Base-by-base conservation (phyloP, 2,113 vertebrate species). In the Terrapene triunguis region DNA sequence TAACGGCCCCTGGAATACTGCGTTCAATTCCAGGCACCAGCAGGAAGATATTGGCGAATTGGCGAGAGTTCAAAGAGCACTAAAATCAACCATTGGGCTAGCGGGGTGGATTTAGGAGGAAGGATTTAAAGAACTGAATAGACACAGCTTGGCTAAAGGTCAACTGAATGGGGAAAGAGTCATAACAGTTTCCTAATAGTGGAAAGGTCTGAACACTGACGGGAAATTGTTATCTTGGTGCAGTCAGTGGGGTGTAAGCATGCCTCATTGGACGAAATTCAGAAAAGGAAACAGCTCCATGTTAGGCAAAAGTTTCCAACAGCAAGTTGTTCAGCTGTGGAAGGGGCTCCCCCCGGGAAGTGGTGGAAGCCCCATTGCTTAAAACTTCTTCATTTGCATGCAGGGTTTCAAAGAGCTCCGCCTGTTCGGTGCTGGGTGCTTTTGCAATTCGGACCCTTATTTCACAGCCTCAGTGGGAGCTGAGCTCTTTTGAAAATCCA, bases 61-160 rank as follows among this genome's bases (percentile, higher is more conserved):
- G 96, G 93, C 53, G 0, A 1, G 0, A 0, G 80, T 47, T 92
- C 94, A 81, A 22, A 3, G 88, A 94, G 59, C 69, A 76, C 92
- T 96, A 92, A 88, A 91, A 89, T 55, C 14, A 50, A 85, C 89
- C 92, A 87, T 53, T 95, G 96, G 65, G 35, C 19, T 38, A n/a
- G 19, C 19, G 17, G 19, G 19, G 19, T 72, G 38, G 35, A 72
- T 72, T 21, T 38, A 38, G n/a, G 92, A 94, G 95, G 94, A 97
- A 87, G 87, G 95, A 96, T 94, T 96, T 90, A 93, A 92, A 2
- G 9, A 89, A 86, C 83, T 95, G 91, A 95, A 90, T 86, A 0
- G 53, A 79, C 85, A 4, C 0, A 4, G 85, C 35, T 72, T n/a
- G 62, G 32, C 12, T 21, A 72, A 38, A 19, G 65, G 65, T 38